Evolutionary conservation across 2,113 vertebrate genomes (phyloP), one percentile per base, ranked within the genome.

Genomic region (Rhegmatorhina hoffmannsi): DNA sequence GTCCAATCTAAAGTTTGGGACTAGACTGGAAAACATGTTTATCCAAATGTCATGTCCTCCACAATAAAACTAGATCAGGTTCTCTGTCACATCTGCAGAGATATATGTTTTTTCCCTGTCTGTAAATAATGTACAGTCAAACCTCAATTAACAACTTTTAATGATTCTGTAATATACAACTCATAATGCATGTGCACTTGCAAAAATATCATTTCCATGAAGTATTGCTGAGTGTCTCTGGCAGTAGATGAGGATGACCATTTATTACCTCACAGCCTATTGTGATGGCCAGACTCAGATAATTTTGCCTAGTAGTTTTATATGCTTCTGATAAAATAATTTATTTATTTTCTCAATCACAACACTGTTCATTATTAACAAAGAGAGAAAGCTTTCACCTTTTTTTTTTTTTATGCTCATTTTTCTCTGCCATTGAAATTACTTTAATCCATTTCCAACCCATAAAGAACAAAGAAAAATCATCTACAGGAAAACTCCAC

Each of bases 381-480:
- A 44, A 36, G 17, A 34, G 12, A 77, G 17, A 26, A 63, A 11
- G 17, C 28, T 87, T 66, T 86, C 55, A n/a, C 31, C 8, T n/a
- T n/a, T 46, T 68, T 62, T 44, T 14, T 5, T 7, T 38, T 63
- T 40, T 63, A 36, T 15, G 2, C 16, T 31, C 26, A 21, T 73
- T 79, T 69, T 38, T 85, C 26, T 85, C 18, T 50, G 25, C 29
- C 18, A n/a, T 8, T 49, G 58, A 40, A 53, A 62, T 93, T 86
- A 60, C 31, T 16, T 79, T 56, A 90, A 64, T 90, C 66, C 59
- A 56, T 89, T 80, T 79, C 56, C 31, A 84, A 67, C 25, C 50
- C 21, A 38, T 60, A 75, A 89, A 78, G 24, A 92, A 84, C 20
- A 90, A 94, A 95, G 59, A 29, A 75, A 92, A 78, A 94, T 92